Base-by-base conservation (phyloP, 1,140 invertebrate species). In the Zaprionus nigranus region DNA sequence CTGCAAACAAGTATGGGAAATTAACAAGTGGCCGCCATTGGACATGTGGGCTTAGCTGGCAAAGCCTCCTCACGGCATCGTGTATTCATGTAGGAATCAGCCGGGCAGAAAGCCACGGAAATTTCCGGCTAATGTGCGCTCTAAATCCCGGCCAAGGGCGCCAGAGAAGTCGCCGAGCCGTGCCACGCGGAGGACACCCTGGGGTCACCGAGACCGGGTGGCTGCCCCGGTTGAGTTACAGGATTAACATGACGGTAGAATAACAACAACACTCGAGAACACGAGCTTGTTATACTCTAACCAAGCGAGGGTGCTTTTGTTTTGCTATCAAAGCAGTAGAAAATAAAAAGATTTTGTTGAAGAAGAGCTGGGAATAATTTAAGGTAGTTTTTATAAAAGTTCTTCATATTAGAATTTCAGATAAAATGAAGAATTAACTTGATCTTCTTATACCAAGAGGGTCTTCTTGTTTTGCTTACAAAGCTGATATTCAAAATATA, bases 1-100 rank as follows among this genome's bases (percentile, higher is more conserved):
- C 51, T 24, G 46, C 51, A 79, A 83, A 73, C 76, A 79, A 69
- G 84, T 87, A 86, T 86, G 84, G 63, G 73, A 81, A 87, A 81
- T 88, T 88, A 87, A 90, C 83, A 87, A 87, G 84, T 87, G 83
- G 62, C 75, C 51, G 75, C 81, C 84, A 87, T 87, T 90, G 83
- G 83, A 88, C 85, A 88, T 87, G 83, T 87, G 84, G 68, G 84
- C 83, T 87, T 87, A 88, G 51, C 59, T 40, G 20, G 58, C 38
- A 59, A 73, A 75, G 75, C 71, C 72, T 77, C 59, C 43, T 15
- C 65, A 34, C 30, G 30, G 30, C 30, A 11, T 11, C 30, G 30
- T 34, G 56, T 57, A 69, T 69, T 69, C 65, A 61, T 61, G 59
- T 38, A 74, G 43, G 12, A 36, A 69, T 30, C 64, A 60, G 51